Percentiles rank a stretch among this genome's conserved stretches.
These are phyloP conservation scores for Siniperca knerii DNA, from an alignment of 2,113 vertebrate genomes.

Conservation along the genomic window DNA sequence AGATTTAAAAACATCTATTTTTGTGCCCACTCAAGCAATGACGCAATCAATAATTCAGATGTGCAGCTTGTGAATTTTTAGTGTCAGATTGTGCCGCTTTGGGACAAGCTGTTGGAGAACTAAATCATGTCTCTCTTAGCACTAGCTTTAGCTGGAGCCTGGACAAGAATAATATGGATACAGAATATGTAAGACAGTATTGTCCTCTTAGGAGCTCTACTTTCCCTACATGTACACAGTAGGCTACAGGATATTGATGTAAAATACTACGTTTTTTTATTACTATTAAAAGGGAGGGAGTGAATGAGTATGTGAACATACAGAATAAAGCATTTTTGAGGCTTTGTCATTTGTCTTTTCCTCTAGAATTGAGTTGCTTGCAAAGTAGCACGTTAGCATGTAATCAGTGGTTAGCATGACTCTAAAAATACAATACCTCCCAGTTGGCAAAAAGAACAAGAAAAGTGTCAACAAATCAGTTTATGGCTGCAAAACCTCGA, in stretches of 20 bases:
- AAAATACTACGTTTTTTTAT: background rate
- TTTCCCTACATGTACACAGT: background rate
- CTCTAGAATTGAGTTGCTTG: background rate
- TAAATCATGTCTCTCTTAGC: constrained; percentile 47
- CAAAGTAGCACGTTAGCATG: background rate
- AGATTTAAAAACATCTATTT: constrained; percentile 75
- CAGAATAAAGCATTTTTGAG: background rate
- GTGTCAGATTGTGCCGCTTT: constrained; percentile 52
- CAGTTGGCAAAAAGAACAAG: background rate
- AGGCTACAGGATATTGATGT: background rate
- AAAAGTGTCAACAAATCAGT: background rate
- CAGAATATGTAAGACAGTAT: background rate
- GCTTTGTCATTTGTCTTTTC: background rate
- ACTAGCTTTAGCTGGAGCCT: constrained; percentile 8
- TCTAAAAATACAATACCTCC: background rate
- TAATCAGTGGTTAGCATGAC: background rate
- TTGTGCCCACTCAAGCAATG: constrained; percentile 62
- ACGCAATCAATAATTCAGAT: constrained; percentile 76
- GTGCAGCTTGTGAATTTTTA: constrained; percentile 64
- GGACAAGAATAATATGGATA: background rate
- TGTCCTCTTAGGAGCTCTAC: background rate
- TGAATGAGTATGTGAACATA: background rate
- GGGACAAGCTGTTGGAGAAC: constrained; percentile 47
- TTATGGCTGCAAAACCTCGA: background rate
- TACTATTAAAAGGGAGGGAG: background rate